Percentiles rank a stretch among this genome's conserved stretches.
These are phyloP conservation scores for Callosobruchus maculatus DNA, from an alignment of 2,888 invertebrate species.

Conservation along the genomic window DNA sequence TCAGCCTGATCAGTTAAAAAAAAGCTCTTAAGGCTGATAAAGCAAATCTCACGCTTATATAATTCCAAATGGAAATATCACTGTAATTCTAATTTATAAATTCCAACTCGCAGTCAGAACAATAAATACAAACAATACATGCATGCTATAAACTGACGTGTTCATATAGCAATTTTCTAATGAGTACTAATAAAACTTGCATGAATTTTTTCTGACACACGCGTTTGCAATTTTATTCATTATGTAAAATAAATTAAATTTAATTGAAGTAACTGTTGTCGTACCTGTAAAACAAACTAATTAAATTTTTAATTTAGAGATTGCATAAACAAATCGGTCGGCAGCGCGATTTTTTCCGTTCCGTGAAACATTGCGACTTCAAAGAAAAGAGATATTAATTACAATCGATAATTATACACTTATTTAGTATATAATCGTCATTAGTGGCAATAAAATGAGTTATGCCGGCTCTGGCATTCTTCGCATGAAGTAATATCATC, in stretches of 20 bases:
- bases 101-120: background rate
- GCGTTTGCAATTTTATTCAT: background rate
- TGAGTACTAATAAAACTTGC: background rate
- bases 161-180: background rate
- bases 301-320: constrained; percentile 16
- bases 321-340: constrained; percentile 13
- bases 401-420: constrained; percentile 10
- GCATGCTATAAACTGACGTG: background rate
- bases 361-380: background rate
- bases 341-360: constrained; percentile 4
- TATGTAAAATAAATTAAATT: constrained; percentile 9
- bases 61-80: too few species aligned
- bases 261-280: constrained; percentile 16
- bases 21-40: too few species aligned
- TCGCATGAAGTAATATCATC: background rate
- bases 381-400: constrained; percentile 5
- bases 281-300: constrained; percentile 13
- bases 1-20: too few species aligned
- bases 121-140: background rate
- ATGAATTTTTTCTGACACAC: background rate
- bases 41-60: too few species aligned
- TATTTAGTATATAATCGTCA: constrained; percentile 21
- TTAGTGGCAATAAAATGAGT: constrained; percentile 23
- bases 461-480: background rate
- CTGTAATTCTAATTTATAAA: too few species aligned